Base-by-base conservation (phyloP, 30 jellyfish, hydroid and myxozoan species). In the Cassiopea xamachana region DNA sequence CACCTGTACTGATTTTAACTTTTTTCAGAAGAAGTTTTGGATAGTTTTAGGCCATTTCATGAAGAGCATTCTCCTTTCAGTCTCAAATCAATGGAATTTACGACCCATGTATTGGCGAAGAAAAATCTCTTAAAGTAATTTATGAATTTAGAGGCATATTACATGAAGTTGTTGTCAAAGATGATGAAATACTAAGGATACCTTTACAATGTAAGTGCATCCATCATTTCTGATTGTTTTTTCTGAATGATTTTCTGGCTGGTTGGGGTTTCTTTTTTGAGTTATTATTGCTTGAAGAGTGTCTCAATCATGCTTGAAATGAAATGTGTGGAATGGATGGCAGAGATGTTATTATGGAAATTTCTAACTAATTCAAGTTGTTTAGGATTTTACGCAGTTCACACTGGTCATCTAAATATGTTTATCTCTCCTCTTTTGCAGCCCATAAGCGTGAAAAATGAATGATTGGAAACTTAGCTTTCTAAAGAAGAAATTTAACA, bases 71-170 rank as follows among this genome's bases (percentile, higher is more conserved):
- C 44, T 62, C 68, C 1, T 95, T 91, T 84, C 85, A 96, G 99
- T 77, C 96, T 1, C 96, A 92, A 49, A 61, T 96, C 13, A 88
- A 79, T 88, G 99, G 99, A 16, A 92, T 96, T 84, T 96, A 96
- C 92, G 99, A 96, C 73, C 99, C 99, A 7, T 96, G 99, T 81
- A 79, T 92, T 46, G 98, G 97, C 83, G 98, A 96, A 75, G 97
- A 88, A 39, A 96, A 96, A 70, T 87, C 92, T 1, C 71, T 96
- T 61, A 92, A 96, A 89, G 85, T 96, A n/a, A 58, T 68, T 39
- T 96, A 96, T 72, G 98, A 92, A 83, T 96, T 96, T 85, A 95
- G 98, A 60, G 99, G 87, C 46, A 93, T 91, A 1, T 69, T 96
- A 51, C 99, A 96, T 62, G 99, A 96, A 80, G 97, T 84, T 2